Conservation (phyloP, 2,797 vertebrate species). For the Acipenser ruthenus region DNA sequence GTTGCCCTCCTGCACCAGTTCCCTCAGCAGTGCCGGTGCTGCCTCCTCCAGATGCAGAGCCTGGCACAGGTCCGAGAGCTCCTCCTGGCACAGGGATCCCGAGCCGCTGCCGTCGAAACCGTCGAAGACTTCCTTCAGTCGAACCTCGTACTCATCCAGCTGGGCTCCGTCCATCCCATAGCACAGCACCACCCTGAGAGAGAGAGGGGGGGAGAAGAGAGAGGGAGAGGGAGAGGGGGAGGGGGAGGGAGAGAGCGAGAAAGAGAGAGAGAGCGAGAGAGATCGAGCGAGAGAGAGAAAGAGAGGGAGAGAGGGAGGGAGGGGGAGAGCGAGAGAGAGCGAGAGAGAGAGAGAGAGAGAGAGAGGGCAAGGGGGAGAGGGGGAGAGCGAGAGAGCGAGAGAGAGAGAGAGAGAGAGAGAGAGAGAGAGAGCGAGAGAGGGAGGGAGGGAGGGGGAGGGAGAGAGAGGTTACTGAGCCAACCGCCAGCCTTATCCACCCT, state of each 20-base stretch:
- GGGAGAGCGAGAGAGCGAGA: background rate
- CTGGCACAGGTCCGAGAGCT: conserved; percentile 80
- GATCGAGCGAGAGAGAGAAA: no score
- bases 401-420: background rate
- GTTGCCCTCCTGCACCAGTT: conserved; percentile 67
- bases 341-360: background rate
- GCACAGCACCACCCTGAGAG: conserved; percentile 59
- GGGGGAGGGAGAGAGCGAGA: no score
- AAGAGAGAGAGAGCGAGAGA: no score
- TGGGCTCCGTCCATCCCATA: conserved; percentile 88
- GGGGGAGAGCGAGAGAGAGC: no score
- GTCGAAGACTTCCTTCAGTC: conserved; percentile 86
- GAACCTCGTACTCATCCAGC: conserved; percentile 87
- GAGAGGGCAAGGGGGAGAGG: background rate
- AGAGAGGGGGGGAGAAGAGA: background rate
- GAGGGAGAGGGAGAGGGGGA: no score
- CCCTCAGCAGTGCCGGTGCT: conserved; percentile 63
- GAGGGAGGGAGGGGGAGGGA: no score
- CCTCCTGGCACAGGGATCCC: conserved; percentile 77
- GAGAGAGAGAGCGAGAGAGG: background rate
- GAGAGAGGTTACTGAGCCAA: no score
- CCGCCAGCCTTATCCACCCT: no score
- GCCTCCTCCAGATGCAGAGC: conserved; percentile 81
- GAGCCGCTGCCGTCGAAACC: conserved; percentile 77
- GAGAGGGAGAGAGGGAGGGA: no score